Evolutionary conservation across 2,113 vertebrate genomes (phyloP).

Genomic region (Triplophysa siluroides): DNA sequence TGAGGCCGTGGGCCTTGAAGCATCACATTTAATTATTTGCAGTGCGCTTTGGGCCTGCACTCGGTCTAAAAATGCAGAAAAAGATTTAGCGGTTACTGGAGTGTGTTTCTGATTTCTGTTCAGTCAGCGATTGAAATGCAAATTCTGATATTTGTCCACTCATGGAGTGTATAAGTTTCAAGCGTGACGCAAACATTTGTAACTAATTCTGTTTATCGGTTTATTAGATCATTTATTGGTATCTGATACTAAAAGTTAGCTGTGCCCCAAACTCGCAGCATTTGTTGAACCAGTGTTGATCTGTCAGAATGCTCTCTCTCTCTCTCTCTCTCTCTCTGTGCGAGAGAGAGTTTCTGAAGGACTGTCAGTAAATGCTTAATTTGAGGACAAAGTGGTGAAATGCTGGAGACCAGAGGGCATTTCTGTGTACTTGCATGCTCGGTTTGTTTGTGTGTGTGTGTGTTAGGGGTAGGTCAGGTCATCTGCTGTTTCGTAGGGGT

Average conservation of each 20-base stretch:
- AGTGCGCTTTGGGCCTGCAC: background rate
- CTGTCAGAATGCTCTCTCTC: background rate
- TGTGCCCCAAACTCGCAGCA: no score
- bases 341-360: background rate
- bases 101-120: constrained; percentile 10
- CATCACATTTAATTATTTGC: constrained; percentile 34
- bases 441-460: constrained; percentile 2
- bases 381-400: background rate
- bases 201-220: no score
- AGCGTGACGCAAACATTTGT: no score
- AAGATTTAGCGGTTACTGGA: background rate
- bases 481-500: background rate
- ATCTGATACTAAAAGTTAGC: no score
- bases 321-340: background rate
- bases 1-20: constrained; percentile 19
- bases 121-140: constrained; percentile 6
- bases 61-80: constrained; percentile 23
- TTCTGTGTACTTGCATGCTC: background rate
- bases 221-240: no score
- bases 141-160: background rate
- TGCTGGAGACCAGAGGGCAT: constrained; percentile 1
- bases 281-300: no score
- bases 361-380: constrained; percentile 6
- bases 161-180: no score
- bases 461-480: background rate